Base-by-base conservation (phyloP, 2,888 invertebrate genomes). In the Apotomis betuletana region DNA sequence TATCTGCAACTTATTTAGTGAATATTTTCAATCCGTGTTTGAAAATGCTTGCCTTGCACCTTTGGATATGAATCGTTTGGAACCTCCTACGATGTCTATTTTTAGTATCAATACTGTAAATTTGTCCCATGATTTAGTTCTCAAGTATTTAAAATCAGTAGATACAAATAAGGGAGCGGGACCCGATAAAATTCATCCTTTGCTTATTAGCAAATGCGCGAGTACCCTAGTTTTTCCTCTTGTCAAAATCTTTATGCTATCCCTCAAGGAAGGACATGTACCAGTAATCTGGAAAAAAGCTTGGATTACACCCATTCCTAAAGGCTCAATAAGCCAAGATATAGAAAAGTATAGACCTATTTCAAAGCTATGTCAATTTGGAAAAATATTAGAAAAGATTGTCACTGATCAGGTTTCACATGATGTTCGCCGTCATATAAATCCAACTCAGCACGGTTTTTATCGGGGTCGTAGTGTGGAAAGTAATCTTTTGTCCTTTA, bases 281-380 rank as follows among this genome's bases (percentile, higher is more conserved):
- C 62, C 62, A 3, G 6, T 0, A 3, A 51, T 62, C n/a, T 62
- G 62, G 62, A 62, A 62, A 36, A 62, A 51, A 36, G 51, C 62
- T 1, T 36, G 15, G 49, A 49, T 62, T 12, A 62, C 62, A 51
- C 62, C 62, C 5, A 62, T 62, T 6, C 41, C 41, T 6, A 41
- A 41, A 41, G 41, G 41, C 41, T 41, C 41, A 0, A 41, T 41
- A 41, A 41, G 41, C 6, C 41, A 41, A 41, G 41, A 41, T 12
- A 51, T 62, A 51, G 36, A 15, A 10, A 15, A 62, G 5, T 62
- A 62, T 51, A 51, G 62, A 36, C 62, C 62, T 41, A 41, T 41
- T 41, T 41, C 41, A 41, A 41, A 41, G 2, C 2, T n/a, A 41
- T 60, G 44, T 44, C 49, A 12, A 13, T 51, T 62, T 27, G 51